These are phyloP conservation scores for Pantherophis vulpinus DNA, from an alignment of 2,797 vertebrate species.

Conservation along the genomic window DNA sequence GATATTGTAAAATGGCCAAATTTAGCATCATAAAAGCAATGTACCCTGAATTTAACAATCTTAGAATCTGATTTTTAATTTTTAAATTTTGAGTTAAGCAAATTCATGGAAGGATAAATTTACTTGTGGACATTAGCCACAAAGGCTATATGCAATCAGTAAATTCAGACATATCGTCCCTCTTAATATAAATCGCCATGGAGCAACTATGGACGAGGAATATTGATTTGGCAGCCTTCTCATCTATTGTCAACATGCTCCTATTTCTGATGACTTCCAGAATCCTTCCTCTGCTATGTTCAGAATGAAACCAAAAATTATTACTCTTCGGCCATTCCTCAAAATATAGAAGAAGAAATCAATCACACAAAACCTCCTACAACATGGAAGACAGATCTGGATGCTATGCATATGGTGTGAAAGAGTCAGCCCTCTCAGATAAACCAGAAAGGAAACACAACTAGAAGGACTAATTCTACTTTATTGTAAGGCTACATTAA, in stretches of 20 bases:
- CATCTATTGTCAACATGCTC: neutral
- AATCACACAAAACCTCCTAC: neutral
- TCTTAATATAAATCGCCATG: neutral
- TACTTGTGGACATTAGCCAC: neutral
- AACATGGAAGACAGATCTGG: neutral
- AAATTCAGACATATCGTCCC: neutral
- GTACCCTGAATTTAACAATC: neutral
- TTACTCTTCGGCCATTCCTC: neutral
- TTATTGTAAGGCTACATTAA: neutral
- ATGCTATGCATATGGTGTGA: neutral
- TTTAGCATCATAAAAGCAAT: neutral
- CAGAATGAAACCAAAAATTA: neutral
- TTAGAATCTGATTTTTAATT: neutral
- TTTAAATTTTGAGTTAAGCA: neutral
- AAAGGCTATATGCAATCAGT: neutral
- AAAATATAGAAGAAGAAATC: neutral
- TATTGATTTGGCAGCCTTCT: neutral
- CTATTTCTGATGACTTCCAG: neutral
- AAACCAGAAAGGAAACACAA: neutral
- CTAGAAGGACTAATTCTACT: neutral
- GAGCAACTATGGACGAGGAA: neutral
- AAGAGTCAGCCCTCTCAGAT: neutral
- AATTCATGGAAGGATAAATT: neutral
- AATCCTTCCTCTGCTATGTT: neutral
- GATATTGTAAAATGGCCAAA: neutral